These are phyloP conservation scores for Cladorhizidae sp. DNA, from an alignment of 37 sponge, comb jelly and placozoan genomes.

Conservation along the genomic window DNA sequence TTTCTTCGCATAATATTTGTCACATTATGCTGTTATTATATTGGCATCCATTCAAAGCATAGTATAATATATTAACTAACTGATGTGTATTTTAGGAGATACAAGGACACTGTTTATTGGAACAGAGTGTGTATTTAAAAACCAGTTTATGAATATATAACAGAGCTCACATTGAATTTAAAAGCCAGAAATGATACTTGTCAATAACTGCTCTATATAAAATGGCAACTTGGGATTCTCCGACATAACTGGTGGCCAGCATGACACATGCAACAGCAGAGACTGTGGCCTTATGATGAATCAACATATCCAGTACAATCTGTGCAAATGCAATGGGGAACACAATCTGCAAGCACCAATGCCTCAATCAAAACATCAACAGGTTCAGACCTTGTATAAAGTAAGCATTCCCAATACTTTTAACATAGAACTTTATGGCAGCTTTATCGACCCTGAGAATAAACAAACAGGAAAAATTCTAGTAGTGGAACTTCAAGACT, in stretches of 20 bases:
- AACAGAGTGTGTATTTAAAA: too few relatives aligned
- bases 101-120: too few relatives aligned
- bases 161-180: too few relatives aligned
- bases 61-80: too few relatives aligned
- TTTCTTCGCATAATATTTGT: too few relatives aligned
- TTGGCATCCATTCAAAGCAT: too few relatives aligned
- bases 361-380: slow-evolving; percentile 1
- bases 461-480: neutral
- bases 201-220: too few relatives aligned
- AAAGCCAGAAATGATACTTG: too few relatives aligned
- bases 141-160: too few relatives aligned
- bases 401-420: neutral
- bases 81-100: too few relatives aligned
- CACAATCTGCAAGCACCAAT: neutral
- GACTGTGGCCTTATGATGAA: slow-evolving; percentile 12
- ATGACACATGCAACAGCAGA: neutral
- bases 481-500: neutral
- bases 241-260: neutral
- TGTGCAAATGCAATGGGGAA: neutral
- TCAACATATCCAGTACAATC: neutral
- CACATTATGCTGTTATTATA: too few relatives aligned
- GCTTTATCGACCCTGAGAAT: neutral
- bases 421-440: neutral
- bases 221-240: too few relatives aligned
- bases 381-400: slow-evolving; percentile 10